Conservation (phyloP, 2,888 invertebrate genomes). For the Dryococelus australis region DNA sequence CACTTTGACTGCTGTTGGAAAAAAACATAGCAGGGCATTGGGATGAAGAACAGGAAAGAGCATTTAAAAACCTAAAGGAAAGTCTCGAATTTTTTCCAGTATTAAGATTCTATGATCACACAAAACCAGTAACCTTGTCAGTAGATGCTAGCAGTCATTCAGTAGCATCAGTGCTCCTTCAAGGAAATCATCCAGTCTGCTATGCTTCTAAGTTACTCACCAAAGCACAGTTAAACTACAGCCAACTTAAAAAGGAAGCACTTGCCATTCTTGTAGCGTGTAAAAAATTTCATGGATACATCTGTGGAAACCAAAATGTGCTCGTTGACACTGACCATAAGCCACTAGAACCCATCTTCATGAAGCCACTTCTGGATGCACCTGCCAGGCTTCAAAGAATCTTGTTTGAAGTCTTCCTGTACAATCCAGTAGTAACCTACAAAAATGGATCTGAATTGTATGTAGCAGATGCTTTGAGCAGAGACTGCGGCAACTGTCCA, state of each 20-base stretch:
- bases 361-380: background rate
- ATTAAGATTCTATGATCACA: background rate
- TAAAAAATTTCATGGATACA: too few relatives aligned
- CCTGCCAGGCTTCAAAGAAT: background rate
- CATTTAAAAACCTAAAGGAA: background rate
- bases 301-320: too few relatives aligned
- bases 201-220: conserved; percentile 54
- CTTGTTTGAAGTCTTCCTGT: background rate
- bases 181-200: conserved; percentile 51
- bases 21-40: conserved; percentile 39
- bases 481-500: too few relatives aligned
- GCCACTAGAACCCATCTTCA: background rate
- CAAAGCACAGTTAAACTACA: conserved; percentile 52
- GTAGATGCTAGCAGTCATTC: conserved; percentile 48
- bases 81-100: background rate
- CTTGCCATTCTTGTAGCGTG: too few relatives aligned
- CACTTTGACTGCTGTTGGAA: conserved; percentile 48
- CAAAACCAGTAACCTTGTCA: conserved; percentile 50
- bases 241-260: conserved; percentile 54
- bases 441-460: background rate
- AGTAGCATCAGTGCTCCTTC: conserved; percentile 51
- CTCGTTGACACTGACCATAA: background rate
- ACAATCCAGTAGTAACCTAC: background rate
- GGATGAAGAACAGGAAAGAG: background rate
- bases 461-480: background rate